Evolutionary conservation across 2,113 vertebrate species (phyloP), one percentile per base, ranked within the genome.

Genomic region (Channa maculata): DNA sequence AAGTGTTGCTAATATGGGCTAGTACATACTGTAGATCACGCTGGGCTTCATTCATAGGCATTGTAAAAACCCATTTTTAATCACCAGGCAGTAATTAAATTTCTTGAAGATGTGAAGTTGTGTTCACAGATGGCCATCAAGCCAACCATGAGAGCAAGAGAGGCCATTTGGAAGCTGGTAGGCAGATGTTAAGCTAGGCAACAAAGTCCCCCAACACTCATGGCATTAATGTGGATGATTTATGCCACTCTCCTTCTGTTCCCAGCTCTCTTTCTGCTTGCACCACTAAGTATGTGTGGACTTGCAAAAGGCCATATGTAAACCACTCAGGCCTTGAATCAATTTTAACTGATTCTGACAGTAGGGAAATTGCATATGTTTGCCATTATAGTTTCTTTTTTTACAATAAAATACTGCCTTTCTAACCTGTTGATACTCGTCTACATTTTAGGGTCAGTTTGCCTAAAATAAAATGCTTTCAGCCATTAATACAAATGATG

Each of bases 151-250:
- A 71, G 62, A 43, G 37, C 15, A 50, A 71, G 62, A 43, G 24
- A 3, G 49, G 60, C 52, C 38, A 38, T 36, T 34, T 57, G 51
- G 24, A 69, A 15, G 36, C 36, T 49, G 41, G n/a, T 6, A 8
- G 58, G 7, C 55, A 66, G 55, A 51, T 44, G 38, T 51, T 58
- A 43, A 73, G 59, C 49, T 41, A 6, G 9, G 37, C 53, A 52
- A 57, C 82, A 66, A 58, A 66, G 53, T 53, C 46, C 46, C 36
- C 24, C 24, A 2, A 50, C 54, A 37, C 43, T 44, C 38, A 13
- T n/a, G 69, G 49, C 50, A 15, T 72, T 72, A 39, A 65, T 59
- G 48, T 60, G 48, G 48, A 38, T 75, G 34, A 79, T 71, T 49
- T 53, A 71, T 76, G 66, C 57, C 6, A 49, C 12, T 38, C 50